Conservation (phyloP, 2,888 invertebrate genomes). For the Ophion obscuratus region DNA sequence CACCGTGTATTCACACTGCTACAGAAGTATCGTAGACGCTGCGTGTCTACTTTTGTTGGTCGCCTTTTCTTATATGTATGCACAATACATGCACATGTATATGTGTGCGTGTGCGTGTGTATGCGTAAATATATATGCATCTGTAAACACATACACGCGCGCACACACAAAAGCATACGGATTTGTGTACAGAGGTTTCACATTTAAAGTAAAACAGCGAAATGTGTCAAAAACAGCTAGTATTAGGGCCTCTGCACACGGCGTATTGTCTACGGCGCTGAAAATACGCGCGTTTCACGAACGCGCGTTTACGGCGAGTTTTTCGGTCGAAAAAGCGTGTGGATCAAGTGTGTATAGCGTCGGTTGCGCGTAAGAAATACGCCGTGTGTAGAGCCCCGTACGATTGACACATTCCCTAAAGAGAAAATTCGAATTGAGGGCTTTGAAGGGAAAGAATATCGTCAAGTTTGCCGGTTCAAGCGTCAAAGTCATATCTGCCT, state of each 20-base stretch:
- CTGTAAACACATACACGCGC: not conserved
- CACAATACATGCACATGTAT: no score
- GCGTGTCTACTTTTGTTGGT: not conserved
- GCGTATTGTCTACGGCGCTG: no score
- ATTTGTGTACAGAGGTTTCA: not conserved
- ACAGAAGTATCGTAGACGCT: constrained; percentile 36
- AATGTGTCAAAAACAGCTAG: not conserved
- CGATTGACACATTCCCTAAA: no score
- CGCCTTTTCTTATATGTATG: not conserved
- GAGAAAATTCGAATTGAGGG: no score
- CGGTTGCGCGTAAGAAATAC: no score
- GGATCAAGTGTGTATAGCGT: no score
- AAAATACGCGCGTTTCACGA: no score
- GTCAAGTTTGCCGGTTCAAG: not conserved
- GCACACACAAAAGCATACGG: no score
- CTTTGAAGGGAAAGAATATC: not conserved
- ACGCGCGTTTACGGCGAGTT: no score
- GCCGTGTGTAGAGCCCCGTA: no score
- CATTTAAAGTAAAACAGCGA: not conserved
- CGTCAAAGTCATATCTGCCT: no score
- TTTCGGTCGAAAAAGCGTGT: no score
- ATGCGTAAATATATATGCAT: not conserved
- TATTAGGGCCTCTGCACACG: not conserved
- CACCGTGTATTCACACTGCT: constrained; percentile 35
- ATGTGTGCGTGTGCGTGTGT: not conserved